These are phyloP conservation scores for Schrankia costaestrigalis DNA, from an alignment of 2,888 invertebrate genomes.

Conservation along the genomic window DNA sequence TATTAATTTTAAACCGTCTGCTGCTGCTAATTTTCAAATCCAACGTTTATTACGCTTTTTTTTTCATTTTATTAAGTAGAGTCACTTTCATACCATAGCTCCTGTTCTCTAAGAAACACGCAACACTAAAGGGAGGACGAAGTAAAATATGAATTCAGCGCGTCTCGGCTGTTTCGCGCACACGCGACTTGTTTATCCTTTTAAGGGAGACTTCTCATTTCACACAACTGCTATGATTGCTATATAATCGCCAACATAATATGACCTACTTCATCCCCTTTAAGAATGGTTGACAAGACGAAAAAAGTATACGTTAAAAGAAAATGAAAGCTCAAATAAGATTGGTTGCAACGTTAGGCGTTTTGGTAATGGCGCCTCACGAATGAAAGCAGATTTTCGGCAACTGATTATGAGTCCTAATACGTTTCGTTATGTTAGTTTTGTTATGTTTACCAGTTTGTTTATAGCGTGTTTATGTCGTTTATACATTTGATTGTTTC, in stretches of 20 bases:
- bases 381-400: slow-evolving; percentile 64
- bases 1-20: no score
- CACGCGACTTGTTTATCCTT: slow-evolving; percentile 80
- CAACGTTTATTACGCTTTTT: no score
- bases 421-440: slow-evolving; percentile 46
- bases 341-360: slow-evolving; percentile 51
- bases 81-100: slow-evolving; percentile 32
- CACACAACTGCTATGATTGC: slow-evolving; percentile 77
- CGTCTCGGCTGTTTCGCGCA: slow-evolving; percentile 72
- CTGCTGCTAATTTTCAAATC: no score
- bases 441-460: slow-evolving; percentile 41
- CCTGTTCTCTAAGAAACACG: slow-evolving; percentile 39
- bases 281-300: slow-evolving; percentile 13
- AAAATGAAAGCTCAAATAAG: slow-evolving; percentile 36
- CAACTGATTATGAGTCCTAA: slow-evolving; percentile 58
- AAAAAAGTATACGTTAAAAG: slow-evolving; percentile 22
- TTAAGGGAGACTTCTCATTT: slow-evolving; percentile 76
- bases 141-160: slow-evolving; percentile 76
- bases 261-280: slow-evolving; percentile 38
- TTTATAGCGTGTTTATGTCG: slow-evolving; percentile 38
- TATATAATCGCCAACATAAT: slow-evolving; percentile 58
- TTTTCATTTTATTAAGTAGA: slow-evolving; percentile 39
- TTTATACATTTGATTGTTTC: slow-evolving; percentile 15
- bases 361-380: slow-evolving; percentile 52
- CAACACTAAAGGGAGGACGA: slow-evolving; percentile 52